A percentile compares a stretch with the other conserved stretches of the same genome.
Conservation (phyloP, 1,140 invertebrate species). For the Drosophila lacteicornis region DNA sequence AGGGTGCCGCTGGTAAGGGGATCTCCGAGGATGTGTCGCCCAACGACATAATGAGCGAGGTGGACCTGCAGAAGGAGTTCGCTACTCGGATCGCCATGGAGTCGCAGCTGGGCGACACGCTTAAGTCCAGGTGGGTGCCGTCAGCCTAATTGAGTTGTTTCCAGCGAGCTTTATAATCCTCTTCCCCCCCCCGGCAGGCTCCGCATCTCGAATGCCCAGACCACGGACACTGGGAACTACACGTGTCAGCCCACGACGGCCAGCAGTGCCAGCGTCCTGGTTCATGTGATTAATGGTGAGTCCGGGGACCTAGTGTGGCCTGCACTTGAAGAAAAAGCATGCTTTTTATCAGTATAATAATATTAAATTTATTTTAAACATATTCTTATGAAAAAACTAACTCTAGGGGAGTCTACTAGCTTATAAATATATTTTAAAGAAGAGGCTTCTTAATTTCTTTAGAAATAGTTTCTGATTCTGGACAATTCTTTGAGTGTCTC, state of each 20-base stretch:
- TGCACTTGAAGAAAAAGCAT: neutral
- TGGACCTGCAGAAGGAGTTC: constrained; percentile 72
- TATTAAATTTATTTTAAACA: no score
- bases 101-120: constrained; percentile 76
- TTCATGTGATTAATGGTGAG: constrained; percentile 95
- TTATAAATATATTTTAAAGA: neutral
- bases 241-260: constrained; percentile 93
- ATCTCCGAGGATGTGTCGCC: constrained; percentile 20
- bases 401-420: no score
- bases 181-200: constrained; percentile 36
- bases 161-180: constrained; percentile 16
- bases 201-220: constrained; percentile 87
- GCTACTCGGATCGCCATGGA: constrained; percentile 79
- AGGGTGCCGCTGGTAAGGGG: neutral
- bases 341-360: no score
- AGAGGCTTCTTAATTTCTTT: neutral
- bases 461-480: no score
- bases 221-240: constrained; percentile 93
- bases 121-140: constrained; percentile 72
- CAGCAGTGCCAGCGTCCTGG: constrained; percentile 92
- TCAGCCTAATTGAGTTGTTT: constrained; percentile 35
- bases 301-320: constrained; percentile 22
- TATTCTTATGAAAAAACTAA: no score
- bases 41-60: constrained; percentile 61
- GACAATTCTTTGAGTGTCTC: constrained; percentile 14